These are phyloP conservation scores for Nyctereutes procyonoides DNA, from an alignment of 2,113 vertebrate genomes.

Conservation along the genomic window DNA sequence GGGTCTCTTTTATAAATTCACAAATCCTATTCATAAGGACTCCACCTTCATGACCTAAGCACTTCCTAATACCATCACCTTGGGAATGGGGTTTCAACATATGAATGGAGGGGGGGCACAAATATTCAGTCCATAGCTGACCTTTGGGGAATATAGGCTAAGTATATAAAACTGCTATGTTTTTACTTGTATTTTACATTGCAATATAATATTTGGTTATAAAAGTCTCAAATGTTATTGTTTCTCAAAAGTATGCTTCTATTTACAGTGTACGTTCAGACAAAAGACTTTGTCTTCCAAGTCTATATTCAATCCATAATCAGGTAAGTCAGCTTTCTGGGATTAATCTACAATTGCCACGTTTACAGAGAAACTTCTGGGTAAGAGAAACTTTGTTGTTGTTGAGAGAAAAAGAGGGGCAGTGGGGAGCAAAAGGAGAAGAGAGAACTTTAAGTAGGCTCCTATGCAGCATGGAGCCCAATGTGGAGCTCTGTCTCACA, in stretches of 20 bases:
- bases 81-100: not conserved
- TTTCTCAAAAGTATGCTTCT: not conserved
- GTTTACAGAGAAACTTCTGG: not conserved
- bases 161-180: not conserved
- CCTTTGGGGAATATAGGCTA: not conserved
- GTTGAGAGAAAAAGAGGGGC: not conserved
- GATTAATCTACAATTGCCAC: not conserved
- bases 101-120: not conserved
- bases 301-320: not conserved
- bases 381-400: not conserved
- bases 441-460: not conserved
- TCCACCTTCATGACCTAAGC: not conserved
- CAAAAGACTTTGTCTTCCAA: not conserved
- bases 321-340: not conserved
- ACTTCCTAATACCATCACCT: not conserved
- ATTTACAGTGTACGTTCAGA: not conserved
- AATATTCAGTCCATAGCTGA: not conserved
- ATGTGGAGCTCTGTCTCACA: too few species aligned
- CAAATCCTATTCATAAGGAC: not conserved
- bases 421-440: not conserved
- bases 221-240: conserved; percentile 2
- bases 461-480: not conserved
- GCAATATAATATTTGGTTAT: not conserved
- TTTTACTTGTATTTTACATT: not conserved
- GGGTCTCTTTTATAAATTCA: not conserved